Percentiles rank a stretch among this genome's conserved stretches.
These are phyloP conservation scores for Telmatochromis brichardi DNA, from an alignment of 2,113 vertebrate species.

Conservation along the genomic window DNA sequence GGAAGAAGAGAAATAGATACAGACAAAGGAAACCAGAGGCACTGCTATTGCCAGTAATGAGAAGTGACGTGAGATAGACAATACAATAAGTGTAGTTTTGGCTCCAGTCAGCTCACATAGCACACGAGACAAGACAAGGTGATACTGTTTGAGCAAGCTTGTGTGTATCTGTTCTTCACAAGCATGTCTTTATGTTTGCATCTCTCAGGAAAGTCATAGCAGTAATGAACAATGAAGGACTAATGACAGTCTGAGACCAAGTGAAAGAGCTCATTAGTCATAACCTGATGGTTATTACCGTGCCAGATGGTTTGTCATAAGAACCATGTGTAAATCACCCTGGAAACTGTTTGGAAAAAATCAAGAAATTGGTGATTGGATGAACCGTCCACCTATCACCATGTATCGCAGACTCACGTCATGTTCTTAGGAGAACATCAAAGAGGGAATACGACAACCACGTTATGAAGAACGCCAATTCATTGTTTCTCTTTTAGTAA, in stretches of 20 bases:
- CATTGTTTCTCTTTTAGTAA: neutral
- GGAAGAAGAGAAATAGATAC: neutral
- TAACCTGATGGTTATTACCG: neutral
- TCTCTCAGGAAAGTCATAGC: neutral
- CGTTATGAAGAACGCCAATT: neutral
- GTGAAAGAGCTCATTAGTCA: neutral
- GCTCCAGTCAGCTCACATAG: neutral
- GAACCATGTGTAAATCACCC: neutral
- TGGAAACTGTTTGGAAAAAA: neutral
- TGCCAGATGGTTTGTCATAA: neutral
- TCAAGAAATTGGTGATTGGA: neutral
- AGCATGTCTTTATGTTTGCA: neutral
- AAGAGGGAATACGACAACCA: neutral
- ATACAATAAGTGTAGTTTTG: neutral
- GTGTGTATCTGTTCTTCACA: neutral
- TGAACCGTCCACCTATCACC: neutral
- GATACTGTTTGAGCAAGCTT: neutral
- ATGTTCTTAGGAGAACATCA: neutral
- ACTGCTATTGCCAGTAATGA: neutral
- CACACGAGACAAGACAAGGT: neutral
- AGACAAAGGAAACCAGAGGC: neutral
- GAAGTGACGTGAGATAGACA: neutral
- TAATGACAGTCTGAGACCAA: neutral
- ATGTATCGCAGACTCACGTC: neutral
- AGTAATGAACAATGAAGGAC: neutral